phyloP scores from a whole-genome alignment of 2,888 invertebrate genomes.

The Apodemia duryi region DNA sequence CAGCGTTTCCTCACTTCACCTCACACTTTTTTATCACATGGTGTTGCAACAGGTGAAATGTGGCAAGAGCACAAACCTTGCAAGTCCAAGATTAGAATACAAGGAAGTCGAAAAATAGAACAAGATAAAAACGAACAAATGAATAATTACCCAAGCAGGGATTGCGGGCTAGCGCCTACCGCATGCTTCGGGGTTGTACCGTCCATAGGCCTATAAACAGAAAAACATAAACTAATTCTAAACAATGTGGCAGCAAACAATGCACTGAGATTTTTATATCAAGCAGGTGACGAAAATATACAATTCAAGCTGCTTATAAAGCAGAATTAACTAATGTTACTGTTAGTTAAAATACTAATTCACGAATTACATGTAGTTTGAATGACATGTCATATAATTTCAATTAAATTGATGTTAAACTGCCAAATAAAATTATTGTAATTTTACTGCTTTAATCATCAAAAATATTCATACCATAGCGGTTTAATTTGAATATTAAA shows the following conservation, averaged over 20 bases:
- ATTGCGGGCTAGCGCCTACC: conserved; percentile 79
- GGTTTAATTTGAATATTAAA: not conserved
- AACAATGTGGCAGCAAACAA: conserved; percentile 46
- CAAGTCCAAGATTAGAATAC: not conserved
- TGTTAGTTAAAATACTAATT: not conserved
- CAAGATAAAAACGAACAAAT: conserved; percentile 31
- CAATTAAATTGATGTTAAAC: not conserved
- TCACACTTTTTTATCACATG: not conserved
- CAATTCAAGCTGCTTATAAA: not conserved
- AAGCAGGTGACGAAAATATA: conserved; percentile 22
- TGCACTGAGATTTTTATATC: conserved; percentile 33
- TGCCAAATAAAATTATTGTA: not conserved
- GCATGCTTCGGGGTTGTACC: conserved; percentile 78
- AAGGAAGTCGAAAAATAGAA: conserved; percentile 3
- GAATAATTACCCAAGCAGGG: conserved; percentile 82
- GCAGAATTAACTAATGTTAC: not conserved
- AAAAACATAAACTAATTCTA: conserved; percentile 72
- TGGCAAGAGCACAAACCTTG: conserved; percentile 6
- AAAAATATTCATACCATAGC: not conserved
- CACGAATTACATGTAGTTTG: not conserved
- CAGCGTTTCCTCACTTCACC: not conserved
- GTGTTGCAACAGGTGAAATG: not conserved
- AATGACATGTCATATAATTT: not conserved
- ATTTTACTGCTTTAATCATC: not conserved
- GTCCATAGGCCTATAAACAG: conserved; percentile 83